Evolutionary conservation across 1,140 invertebrate genomes (phyloP).

Genomic region (Drosophila punjabiensis): DNA sequence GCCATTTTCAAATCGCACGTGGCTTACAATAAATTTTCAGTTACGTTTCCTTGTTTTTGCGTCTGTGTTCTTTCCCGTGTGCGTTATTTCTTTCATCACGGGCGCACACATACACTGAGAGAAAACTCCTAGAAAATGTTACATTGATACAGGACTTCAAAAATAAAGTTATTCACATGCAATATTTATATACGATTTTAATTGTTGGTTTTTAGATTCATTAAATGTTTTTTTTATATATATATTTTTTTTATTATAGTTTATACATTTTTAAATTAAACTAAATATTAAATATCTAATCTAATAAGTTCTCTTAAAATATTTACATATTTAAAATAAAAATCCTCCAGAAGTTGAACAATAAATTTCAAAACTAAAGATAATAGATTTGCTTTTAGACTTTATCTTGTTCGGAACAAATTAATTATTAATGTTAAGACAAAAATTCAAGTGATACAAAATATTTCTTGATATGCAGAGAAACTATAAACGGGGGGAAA

Average conservation of each 20-base stretch:
- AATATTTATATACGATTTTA: too few relatives aligned
- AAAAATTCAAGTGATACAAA: not conserved
- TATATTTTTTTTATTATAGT: not conserved
- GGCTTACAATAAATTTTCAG: conserved; percentile 73
- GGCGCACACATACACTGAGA: not conserved
- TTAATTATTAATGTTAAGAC: not conserved
- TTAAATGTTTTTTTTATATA: not conserved
- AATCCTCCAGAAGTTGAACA: not conserved
- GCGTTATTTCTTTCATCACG: conserved; percentile 40
- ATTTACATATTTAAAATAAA: not conserved
- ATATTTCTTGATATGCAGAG: not conserved
- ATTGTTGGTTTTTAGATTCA: too few relatives aligned
- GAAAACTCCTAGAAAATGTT: fast-evolving
- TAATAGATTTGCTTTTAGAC: not conserved
- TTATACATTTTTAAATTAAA: not conserved
- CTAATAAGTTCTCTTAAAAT: not conserved
- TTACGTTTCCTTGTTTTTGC: conserved; percentile 48
- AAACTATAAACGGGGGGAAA: conserved; percentile 3
- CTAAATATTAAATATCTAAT: not conserved
- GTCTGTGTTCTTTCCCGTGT: conserved; percentile 18
- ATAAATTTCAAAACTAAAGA: not conserved
- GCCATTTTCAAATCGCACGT: conserved; percentile 68
- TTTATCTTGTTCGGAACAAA: not conserved
- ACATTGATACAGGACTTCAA: not conserved
- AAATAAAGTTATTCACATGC: too few relatives aligned